Base-by-base conservation (phyloP, 2,888 invertebrate species). In the Drosophila testacea region DNA sequence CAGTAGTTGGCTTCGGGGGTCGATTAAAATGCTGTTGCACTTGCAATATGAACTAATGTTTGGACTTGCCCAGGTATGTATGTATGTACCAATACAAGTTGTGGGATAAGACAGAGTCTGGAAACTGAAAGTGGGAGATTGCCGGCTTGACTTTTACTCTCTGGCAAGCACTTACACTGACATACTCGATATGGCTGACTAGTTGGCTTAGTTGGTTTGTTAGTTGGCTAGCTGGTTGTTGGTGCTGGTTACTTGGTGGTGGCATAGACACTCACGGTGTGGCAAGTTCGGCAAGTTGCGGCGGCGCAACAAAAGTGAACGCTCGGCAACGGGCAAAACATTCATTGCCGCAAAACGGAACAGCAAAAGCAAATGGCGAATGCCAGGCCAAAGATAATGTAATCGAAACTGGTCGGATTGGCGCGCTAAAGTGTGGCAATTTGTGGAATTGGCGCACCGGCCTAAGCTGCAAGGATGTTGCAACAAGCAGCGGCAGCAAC, bases 331-430 rank as follows among this genome's bases (percentile, higher is more conserved):
- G 51, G 48, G 68, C 68, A 62, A 80, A 62, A 80, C 88, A 88
- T 85, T 85, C 84, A 85, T 85, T 85, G 85, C 83, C 88, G 88
- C 86, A 88, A 88, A 88, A 86, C 85, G 85, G 81, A 85, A 88
- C 88, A 74, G 62, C 72, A 54, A 71, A 44, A 38, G 79, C 62
- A 62, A 66, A 56, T 59, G 77, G 68, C 77, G 78, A 77, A 78
- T 67, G 75, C 79, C 75, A 78, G 57, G n/a, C 61, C 64, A 63
- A 62, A 78, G 59, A 85, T 85, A 80, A 81, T 84, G 88, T 88
- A 83, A 86, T 88, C 88, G 86, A 88, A 86, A 84, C 88, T 83
- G 80, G 83, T 88, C 81, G 83, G 66, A 79, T 70, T 72, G 83
- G 78, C 65, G 69, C 61, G 69, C 66, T 56, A 44, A 84, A 83